Evolutionary conservation across 2,888 invertebrate genomes (phyloP), one percentile per base, ranked within the genome.

Genomic region (Pseudolycoriella hygida): DNA sequence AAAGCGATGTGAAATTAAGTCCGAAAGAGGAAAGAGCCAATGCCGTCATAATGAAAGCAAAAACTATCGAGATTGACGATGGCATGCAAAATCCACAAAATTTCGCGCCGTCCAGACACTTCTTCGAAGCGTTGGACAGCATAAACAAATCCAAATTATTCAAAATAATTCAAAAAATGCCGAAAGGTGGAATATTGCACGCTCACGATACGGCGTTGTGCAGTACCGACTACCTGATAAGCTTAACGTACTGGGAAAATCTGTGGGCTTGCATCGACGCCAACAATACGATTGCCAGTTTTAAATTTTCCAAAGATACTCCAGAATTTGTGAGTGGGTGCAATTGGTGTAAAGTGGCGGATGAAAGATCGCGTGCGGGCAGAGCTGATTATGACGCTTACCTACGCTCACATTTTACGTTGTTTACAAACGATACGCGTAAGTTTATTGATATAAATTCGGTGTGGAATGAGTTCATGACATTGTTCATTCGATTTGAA

Each of bases 111-210:
- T 71, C 78, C 0, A 67, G 67, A 18, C 80, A 80, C 56, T 79
- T 80, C 53, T 74, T 84, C 55, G 57, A 65, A 1, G 73, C 74
- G 2, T 72, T 72, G 53, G 55, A 68, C 1, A 58, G 66, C 14
- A 77, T 85, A 40, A 65, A 70, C 4, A 52, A 66, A 0, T 80
- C 82, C 0, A 67, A 72, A 48, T 74, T 85, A 0, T 84, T 76
- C 54, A 60, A 72, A 51, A 67, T 82, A 6, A 72, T 87, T 10
- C 67, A 70, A 48, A 61, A 61, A 30, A 71, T 87, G 69, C 87
- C 87, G 0, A 87, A 87, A 63, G 87, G 82, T 3, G 78, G 72
- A 0, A 73, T 75, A 0, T 59, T 84, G 12, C 85, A 84, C 57
- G 67, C 74, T 0, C 84, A 84, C 55, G 74, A 81, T 50, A 73